phyloP scores from a whole-genome alignment of 2,888 invertebrate species.

The Artemia sinica region DNA sequence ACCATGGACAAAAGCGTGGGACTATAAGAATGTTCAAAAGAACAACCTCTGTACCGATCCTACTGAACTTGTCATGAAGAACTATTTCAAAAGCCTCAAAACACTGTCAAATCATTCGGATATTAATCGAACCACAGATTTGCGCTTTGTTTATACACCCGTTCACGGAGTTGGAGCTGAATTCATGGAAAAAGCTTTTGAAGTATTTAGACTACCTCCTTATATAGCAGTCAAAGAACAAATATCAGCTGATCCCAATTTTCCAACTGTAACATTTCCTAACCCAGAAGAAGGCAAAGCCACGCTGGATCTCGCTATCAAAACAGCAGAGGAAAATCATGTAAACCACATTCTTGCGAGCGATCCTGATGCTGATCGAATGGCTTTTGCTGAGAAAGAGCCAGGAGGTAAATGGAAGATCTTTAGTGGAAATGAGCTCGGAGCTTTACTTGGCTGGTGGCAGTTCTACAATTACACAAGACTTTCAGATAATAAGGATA shows the following conservation, averaged over 20 bases:
- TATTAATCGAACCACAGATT: too few relatives aligned
- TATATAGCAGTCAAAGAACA: constrained; percentile 53
- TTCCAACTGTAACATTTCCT: constrained; percentile 89
- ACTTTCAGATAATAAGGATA: constrained; percentile 34
- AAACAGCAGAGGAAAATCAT: constrained; percentile 51
- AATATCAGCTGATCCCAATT: constrained; percentile 80
- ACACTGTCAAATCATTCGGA: too few relatives aligned
- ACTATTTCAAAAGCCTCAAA: too few relatives aligned
- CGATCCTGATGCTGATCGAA: constrained; percentile 68
- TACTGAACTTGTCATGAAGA: too few relatives aligned
- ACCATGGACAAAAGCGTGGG: constrained; percentile 63
- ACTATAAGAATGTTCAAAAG: constrained; percentile 40
- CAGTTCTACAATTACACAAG: constrained; percentile 36
- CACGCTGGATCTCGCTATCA: constrained; percentile 53
- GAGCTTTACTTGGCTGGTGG: constrained; percentile 90
- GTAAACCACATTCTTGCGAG: constrained; percentile 73
- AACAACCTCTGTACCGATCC: constrained; percentile 36
- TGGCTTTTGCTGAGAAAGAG: too few relatives aligned
- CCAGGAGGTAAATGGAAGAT: too few relatives aligned
- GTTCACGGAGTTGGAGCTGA: too few relatives aligned
- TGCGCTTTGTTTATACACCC: too few relatives aligned
- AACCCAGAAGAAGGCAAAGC: constrained; percentile 92
- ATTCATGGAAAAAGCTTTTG: constrained; percentile 28
- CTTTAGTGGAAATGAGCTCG: constrained; percentile 88
- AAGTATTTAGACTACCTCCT: constrained; percentile 32